These are phyloP conservation scores for Arctopsyche grandis DNA, from an alignment of 1,140 invertebrate species.

Conservation along the genomic window DNA sequence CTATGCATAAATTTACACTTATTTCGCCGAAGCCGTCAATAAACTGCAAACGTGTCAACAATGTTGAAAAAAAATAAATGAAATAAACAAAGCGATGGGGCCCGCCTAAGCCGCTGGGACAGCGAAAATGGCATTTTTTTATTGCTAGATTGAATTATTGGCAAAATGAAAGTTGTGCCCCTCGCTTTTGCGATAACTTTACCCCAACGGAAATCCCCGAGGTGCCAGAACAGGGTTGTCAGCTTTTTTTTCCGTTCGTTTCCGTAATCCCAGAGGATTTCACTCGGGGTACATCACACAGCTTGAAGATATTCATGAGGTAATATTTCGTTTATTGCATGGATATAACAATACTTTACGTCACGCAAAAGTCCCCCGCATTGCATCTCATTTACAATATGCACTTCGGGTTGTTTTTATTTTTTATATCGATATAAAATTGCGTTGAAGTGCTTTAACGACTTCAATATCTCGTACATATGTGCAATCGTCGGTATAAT, in stretches of 20 bases:
- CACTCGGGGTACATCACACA: constrained; percentile 13
- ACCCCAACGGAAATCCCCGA: constrained; percentile 42
- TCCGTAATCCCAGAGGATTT: constrained; percentile 36
- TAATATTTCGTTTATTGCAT: constrained; percentile 29
- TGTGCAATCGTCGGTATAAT: no score
- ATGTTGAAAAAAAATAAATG: background rate
- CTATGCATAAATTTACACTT: no score
- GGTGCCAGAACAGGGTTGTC: constrained; percentile 46
- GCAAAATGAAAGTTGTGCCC: constrained; percentile 36
- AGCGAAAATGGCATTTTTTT: constrained; percentile 26
- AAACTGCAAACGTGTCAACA: background rate
- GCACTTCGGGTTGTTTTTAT: background rate
- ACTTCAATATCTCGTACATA: no score
- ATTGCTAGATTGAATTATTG: constrained; percentile 44
- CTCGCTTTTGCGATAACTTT: constrained; percentile 26
- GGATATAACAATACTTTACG: constrained; percentile 10
- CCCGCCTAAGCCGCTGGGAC: background rate
- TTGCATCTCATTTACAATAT: background rate
- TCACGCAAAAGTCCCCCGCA: background rate
- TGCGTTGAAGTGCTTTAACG: no score
- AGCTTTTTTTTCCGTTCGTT: constrained; percentile 48
- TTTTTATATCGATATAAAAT: background rate
- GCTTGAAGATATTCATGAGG: constrained; percentile 23
- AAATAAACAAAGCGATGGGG: background rate
- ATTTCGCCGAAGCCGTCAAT: background rate